phyloP scores from a whole-genome alignment of 2,797 vertebrate species.

The Sphenodon punctatus region DNA sequence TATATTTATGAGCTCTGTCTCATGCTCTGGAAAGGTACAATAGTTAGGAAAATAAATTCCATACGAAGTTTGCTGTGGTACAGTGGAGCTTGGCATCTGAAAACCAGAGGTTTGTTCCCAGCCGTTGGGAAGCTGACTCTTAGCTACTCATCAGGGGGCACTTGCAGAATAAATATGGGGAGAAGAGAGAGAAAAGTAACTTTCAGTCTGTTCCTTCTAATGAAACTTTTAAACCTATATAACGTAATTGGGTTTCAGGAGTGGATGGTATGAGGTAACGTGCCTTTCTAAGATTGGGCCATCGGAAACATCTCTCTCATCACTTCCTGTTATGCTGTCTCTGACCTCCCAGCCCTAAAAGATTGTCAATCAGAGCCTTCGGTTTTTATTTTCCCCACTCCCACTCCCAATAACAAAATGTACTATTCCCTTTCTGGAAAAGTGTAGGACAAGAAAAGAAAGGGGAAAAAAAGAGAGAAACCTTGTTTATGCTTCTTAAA shows the following conservation, averaged over 20 bases:
- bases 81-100: neutral
- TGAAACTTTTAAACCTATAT: neutral
- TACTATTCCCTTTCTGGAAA: neutral
- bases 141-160: neutral
- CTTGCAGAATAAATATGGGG: no score
- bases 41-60: constrained; percentile 8
- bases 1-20: neutral
- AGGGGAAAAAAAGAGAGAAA: constrained; percentile 12
- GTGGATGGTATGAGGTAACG: neutral
- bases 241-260: neutral
- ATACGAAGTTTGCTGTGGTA: neutral
- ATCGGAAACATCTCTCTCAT: neutral
- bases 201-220: neutral
- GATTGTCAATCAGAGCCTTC: neutral
- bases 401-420: neutral
- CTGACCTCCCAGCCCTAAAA: neutral
- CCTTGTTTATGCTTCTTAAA: constrained; percentile 73
- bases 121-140: neutral
- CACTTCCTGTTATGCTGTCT: neutral
- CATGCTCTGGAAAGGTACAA: neutral
- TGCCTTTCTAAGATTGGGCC: neutral
- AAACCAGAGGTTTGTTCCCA: neutral
- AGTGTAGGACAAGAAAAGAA: neutral
- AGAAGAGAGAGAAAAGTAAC: neutral
- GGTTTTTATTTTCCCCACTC: neutral